A percentile compares a stretch with the other conserved stretches of the same genome.
Conservation (phyloP, 2,888 invertebrate genomes). For the Stictocephala bisonia region DNA sequence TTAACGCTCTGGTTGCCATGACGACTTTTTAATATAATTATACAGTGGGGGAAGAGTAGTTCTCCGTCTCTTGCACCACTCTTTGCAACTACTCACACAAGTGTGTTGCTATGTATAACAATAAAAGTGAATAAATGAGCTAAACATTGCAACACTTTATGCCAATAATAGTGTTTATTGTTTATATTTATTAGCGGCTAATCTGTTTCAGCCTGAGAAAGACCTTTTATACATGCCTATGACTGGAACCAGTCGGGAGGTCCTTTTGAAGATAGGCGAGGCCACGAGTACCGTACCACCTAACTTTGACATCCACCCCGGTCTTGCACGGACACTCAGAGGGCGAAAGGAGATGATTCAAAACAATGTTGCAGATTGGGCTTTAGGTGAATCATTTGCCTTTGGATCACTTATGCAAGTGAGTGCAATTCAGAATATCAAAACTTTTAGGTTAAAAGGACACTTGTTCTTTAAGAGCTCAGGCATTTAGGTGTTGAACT, state of each 20-base stretch:
- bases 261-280: constrained; percentile 73
- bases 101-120: no score
- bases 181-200: no score
- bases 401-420: constrained; percentile 72
- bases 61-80: no score
- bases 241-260: constrained; percentile 76
- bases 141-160: neutral
- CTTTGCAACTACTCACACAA: no score
- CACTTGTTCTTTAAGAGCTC: no score
- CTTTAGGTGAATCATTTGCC: constrained; percentile 83
- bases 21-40: no score
- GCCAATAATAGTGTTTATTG: neutral
- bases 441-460: no score
- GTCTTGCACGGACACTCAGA: constrained; percentile 66
- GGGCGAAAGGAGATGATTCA: constrained; percentile 69
- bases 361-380: constrained; percentile 78
- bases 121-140: neutral
- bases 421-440: no score
- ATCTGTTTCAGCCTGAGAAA: constrained; percentile 64
- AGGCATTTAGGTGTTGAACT: no score
- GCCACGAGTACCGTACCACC: constrained; percentile 74
- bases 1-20: no score
- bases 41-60: no score
- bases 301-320: constrained; percentile 75
- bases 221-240: constrained; percentile 71